Conservation (phyloP, 1,140 invertebrate genomes). For the Hirudo medicinalis region DNA sequence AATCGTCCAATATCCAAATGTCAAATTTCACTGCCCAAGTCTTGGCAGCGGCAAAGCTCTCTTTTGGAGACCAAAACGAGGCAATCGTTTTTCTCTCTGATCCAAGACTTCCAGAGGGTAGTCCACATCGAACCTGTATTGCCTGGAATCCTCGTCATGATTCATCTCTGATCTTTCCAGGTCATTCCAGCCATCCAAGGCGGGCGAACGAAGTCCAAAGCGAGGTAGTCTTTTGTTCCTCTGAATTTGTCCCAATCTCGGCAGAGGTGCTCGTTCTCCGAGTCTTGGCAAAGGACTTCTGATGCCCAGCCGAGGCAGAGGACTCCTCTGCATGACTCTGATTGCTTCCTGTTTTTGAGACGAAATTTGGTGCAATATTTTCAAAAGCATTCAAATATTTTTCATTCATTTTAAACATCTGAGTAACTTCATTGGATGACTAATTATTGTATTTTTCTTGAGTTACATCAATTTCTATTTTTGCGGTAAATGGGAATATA, state of each 20-base stretch:
- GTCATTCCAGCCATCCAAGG: background rate
- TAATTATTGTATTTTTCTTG: too few species aligned
- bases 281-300: slow-evolving; percentile 12
- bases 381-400: too few species aligned
- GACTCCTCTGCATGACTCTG: background rate
- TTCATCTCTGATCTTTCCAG: background rate
- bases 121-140: background rate
- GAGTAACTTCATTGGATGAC: too few species aligned
- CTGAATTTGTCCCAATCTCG: slow-evolving; percentile 3
- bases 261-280: background rate
- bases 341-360: too few species aligned
- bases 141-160: background rate
- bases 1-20: too few species aligned
- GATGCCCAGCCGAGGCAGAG: slow-evolving; percentile 1
- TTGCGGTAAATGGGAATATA: too few species aligned
- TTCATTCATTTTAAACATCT: too few species aligned
- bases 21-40: background rate
- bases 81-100: background rate
- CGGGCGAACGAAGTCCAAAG: slow-evolving; percentile 1
- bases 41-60: slow-evolving; percentile 4
- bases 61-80: background rate
- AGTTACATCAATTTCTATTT: too few species aligned
- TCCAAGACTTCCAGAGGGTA: too few species aligned
- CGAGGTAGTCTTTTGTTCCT: background rate
- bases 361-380: too few species aligned